Conservation (phyloP, 2,797 vertebrate species). For the Takifugu rubripes region DNA sequence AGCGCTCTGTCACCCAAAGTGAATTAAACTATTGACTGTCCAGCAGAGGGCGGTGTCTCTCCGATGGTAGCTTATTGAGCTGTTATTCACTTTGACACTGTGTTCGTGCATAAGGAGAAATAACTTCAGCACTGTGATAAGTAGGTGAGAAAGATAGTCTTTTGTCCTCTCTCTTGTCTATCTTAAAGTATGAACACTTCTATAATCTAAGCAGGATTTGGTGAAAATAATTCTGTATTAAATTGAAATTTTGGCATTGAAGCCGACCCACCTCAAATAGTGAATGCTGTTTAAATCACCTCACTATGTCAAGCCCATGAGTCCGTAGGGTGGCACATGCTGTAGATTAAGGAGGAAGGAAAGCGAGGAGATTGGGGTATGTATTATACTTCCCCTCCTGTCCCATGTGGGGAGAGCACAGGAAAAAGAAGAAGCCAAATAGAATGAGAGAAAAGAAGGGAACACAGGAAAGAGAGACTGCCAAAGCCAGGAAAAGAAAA, state of each 20-base stretch:
- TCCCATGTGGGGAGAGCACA: slow-evolving; percentile 87
- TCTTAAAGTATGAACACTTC: no score
- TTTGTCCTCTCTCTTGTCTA: not conserved
- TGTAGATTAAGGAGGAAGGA: slow-evolving; percentile 85
- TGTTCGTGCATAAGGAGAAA: not conserved
- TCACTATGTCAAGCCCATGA: slow-evolving; percentile 36
- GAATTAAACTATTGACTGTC: slow-evolving; percentile 5
- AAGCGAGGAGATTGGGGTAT: slow-evolving; percentile 78
- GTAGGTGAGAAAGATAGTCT: not conserved
- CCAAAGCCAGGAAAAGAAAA: slow-evolving; percentile 66
- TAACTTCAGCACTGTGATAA: not conserved
- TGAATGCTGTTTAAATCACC: slow-evolving; percentile 11
- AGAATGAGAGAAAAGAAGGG: slow-evolving; percentile 64
- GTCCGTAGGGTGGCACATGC: slow-evolving; percentile 83
- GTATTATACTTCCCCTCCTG: slow-evolving; percentile 83
- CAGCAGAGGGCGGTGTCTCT: slow-evolving; percentile 54
- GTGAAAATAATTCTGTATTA: no score
- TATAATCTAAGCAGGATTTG: no score
- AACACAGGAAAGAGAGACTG: slow-evolving; percentile 76
- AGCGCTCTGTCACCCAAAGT: no score
- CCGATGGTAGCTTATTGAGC: not conserved
- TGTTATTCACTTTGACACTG: no score
- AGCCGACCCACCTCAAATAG: not conserved
- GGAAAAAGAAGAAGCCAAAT: slow-evolving; percentile 72
- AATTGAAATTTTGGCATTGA: no score